Evolutionary conservation across 2,888 invertebrate genomes (phyloP).

Genomic region (Sinhomidia bicolor): DNA sequence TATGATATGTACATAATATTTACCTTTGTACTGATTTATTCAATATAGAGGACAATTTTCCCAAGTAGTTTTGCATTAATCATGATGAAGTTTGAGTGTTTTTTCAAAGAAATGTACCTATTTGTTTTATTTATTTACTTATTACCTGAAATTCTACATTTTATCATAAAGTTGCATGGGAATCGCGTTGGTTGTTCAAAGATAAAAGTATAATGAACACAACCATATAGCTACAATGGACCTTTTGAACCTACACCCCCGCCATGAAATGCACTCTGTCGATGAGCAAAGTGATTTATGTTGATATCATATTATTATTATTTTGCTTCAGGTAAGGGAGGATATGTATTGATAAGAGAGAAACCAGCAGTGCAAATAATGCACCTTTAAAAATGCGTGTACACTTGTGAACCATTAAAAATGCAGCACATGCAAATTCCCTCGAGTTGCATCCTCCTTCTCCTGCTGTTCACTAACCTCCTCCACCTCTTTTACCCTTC

Average conservation of each 20-base stretch:
- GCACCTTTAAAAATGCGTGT: neutral
- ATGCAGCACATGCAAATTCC: neutral
- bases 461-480: neutral
- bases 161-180: neutral
- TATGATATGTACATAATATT: neutral
- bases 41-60: slow-evolving; percentile 2
- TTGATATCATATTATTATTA: neutral
- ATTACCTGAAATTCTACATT: neutral
- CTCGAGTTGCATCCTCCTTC: neutral
- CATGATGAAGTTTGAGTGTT: no score
- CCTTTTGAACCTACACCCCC: neutral
- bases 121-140: neutral
- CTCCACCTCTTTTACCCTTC: neutral
- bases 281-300: neutral
- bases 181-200: neutral
- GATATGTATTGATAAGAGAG: neutral
- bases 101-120: no score
- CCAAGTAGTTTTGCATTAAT: neutral
- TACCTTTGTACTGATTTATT: neutral
- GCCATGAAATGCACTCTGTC: neutral
- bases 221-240: neutral
- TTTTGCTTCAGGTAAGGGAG: neutral
- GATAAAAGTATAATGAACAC: neutral
- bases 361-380: neutral
- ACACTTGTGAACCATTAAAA: neutral